Percentiles rank a stretch among this genome's conserved stretches.
phyloP scores from a whole-genome alignment of 2,797 vertebrate genomes.

The Erpetoichthys calabaricus region DNA sequence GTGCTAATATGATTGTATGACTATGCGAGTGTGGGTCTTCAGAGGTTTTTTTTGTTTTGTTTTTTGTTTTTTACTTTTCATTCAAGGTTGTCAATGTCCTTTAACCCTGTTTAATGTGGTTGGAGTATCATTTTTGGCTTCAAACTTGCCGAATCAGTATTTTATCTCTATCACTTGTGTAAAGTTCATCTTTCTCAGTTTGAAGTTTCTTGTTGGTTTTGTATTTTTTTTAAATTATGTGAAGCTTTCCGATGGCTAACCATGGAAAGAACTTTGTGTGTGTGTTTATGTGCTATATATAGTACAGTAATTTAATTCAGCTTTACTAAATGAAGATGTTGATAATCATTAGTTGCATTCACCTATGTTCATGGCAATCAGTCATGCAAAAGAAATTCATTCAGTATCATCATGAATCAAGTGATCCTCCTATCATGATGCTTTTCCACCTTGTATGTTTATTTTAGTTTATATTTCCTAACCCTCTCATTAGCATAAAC shows the following conservation, averaged over 20 bases:
- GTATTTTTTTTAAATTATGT: constrained; percentile 80
- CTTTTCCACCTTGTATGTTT: too few relatives aligned
- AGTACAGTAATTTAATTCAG: constrained; percentile 19
- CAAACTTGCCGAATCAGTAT: constrained; percentile 48
- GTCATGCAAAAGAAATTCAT: too few relatives aligned
- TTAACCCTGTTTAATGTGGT: constrained; percentile 44
- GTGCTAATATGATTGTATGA: constrained; percentile 88
- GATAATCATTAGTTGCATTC: constrained; percentile 40
- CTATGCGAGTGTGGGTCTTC: constrained; percentile 46
- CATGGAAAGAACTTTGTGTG: constrained; percentile 60
- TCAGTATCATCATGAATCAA: too few relatives aligned
- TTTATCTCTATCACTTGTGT: constrained; percentile 56
- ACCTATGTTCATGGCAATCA: constrained; percentile 25
- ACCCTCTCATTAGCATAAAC: constrained; percentile 48
- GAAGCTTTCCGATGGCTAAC: constrained; percentile 60
- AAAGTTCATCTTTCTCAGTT: constrained; percentile 61
- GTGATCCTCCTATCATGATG: too few relatives aligned
- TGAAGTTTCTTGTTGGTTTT: constrained; percentile 50
- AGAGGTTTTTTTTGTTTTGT: constrained; percentile 18
- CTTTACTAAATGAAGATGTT: constrained; percentile 37
- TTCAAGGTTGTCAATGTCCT: constrained; percentile 15
- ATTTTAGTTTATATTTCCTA: too few relatives aligned
- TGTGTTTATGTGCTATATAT: constrained; percentile 34
- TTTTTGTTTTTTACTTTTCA: constrained; percentile 30
- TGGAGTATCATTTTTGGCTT: constrained; percentile 38